Conservation (phyloP, 2,797 vertebrate species). For the Chelon auratus region DNA sequence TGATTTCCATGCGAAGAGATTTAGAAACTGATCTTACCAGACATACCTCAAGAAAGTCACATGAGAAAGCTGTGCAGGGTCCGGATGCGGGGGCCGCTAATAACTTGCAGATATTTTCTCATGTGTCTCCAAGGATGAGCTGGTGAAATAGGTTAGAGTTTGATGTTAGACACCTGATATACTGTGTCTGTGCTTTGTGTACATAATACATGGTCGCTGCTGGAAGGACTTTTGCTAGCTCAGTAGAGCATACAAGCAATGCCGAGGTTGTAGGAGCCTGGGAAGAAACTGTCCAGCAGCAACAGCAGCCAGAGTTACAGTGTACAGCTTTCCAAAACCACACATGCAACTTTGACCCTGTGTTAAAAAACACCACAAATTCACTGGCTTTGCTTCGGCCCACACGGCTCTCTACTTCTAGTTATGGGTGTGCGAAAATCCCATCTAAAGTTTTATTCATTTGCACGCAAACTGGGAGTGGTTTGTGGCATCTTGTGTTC, state of each 20-base stretch:
- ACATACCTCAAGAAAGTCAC: constrained; percentile 48
- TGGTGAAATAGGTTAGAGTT: constrained; percentile 47
- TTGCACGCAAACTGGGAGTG: constrained; percentile 43
- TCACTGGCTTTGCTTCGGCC: constrained; percentile 40
- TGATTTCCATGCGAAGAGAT: constrained; percentile 26
- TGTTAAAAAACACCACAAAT: constrained; percentile 41
- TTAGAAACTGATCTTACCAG: constrained; percentile 37
- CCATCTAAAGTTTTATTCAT: constrained; percentile 41
- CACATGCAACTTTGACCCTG: constrained; percentile 47
- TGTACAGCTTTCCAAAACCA: constrained; percentile 44
- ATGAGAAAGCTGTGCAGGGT: constrained; percentile 59
- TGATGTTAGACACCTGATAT: constrained; percentile 59
- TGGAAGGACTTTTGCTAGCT: constrained; percentile 30
- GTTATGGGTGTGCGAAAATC: constrained; percentile 57
- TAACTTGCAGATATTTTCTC: constrained; percentile 65
- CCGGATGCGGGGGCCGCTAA: constrained; percentile 56
- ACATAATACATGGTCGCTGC: constrained; percentile 43
- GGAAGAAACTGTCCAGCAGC: constrained; percentile 44
- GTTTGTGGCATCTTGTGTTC: no score
- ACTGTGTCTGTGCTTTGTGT: constrained; percentile 33
- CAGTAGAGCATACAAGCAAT: constrained; percentile 38
- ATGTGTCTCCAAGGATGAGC: constrained; percentile 47
- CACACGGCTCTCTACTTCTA: constrained; percentile 35
- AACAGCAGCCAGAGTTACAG: constrained; percentile 22
- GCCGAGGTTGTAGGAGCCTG: constrained; percentile 54